Base-by-base conservation (phyloP, 2,797 vertebrate genomes). In the Ptychobarbus kaznakovi region DNA sequence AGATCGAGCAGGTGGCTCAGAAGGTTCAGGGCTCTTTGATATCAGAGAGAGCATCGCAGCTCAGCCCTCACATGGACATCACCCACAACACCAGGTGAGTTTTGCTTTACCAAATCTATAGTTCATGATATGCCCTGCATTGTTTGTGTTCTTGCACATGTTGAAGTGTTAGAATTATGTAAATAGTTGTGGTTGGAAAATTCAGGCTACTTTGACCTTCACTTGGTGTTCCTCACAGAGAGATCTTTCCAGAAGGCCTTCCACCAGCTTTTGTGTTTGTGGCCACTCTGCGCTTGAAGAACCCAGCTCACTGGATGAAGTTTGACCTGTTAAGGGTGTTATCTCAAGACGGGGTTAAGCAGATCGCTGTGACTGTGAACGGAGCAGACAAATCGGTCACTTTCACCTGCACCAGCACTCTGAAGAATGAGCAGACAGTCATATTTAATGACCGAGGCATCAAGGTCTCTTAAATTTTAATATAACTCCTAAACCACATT, bases 181-280 rank as follows among this genome's bases (percentile, higher is more conserved):
- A 15, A 44, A 42, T 16, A 12, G 46, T 69, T 65, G 80, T 1
- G 16, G 32, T 72, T 46, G 68, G 15, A 78, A 44, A 6, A 25
- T 42, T 46, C 18, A 16, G 6, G 16, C 10, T 46, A 35, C 3
- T 32, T 38, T 75, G 28, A 73, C 56, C 42, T 74, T 49, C 42
- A 75, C 18, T 4, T n/a, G 4, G n/a, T 85, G n/a, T 58, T 40
- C 38, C 66, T 76, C 28, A 72, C 89, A 97, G 96, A 87, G 92
- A 95, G 85, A 94, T 97, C 82, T 96, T 97, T 90, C 96, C 96
- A 69, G 96, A 97, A 94, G 96, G 96, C 38, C 94, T 97, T 75
- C 96, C 96, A 88, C 96, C 96, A 69, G 95, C 96, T 2, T 97
- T 96, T 80, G 95, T 97, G 69, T 96, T 97, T 90, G 96, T 97